Conservation (phyloP, 2,113 vertebrate genomes). For the Brevimyrus niger region DNA sequence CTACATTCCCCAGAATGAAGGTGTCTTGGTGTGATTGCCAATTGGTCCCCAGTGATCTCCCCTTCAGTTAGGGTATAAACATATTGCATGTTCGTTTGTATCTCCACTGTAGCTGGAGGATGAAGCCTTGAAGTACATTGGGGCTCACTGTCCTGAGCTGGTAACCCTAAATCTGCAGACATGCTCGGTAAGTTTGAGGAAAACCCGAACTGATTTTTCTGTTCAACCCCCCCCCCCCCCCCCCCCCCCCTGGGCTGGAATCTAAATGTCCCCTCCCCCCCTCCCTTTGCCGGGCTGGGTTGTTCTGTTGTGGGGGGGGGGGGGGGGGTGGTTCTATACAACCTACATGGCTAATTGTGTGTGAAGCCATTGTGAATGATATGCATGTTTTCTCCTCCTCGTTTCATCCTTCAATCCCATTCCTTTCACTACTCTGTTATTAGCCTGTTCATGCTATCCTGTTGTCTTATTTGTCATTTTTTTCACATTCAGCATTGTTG, state of each 20-base stretch:
- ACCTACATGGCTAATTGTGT: slow-evolving; percentile 17
- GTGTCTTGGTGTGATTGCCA: not conserved
- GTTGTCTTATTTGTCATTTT: not conserved
- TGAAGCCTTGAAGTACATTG: slow-evolving; percentile 92
- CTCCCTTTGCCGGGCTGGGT: no score
- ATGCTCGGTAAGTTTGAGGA: slow-evolving; percentile 76
- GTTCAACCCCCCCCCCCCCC: not conserved
- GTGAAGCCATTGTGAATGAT: slow-evolving; percentile 18
- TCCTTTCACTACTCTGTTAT: not conserved
- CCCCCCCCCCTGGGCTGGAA: no score
- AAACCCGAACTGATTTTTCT: not conserved
- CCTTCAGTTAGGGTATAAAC: no score
- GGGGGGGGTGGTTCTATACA: not conserved
- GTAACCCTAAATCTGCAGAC: slow-evolving; percentile 95
- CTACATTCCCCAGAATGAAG: not conserved
- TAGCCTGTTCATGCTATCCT: not conserved
- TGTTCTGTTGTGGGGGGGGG: no score
- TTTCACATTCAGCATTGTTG: not conserved
- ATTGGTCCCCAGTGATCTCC: not conserved
- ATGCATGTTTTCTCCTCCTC: slow-evolving; percentile 11
- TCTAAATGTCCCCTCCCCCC: not conserved
- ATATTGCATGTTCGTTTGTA: not conserved
- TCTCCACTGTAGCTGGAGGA: slow-evolving; percentile 75
- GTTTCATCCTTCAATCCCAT: not conserved
- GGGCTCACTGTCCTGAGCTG: slow-evolving; percentile 87